phyloP scores from a whole-genome alignment of 2,113 vertebrate genomes.

The Caranx melampygus region DNA sequence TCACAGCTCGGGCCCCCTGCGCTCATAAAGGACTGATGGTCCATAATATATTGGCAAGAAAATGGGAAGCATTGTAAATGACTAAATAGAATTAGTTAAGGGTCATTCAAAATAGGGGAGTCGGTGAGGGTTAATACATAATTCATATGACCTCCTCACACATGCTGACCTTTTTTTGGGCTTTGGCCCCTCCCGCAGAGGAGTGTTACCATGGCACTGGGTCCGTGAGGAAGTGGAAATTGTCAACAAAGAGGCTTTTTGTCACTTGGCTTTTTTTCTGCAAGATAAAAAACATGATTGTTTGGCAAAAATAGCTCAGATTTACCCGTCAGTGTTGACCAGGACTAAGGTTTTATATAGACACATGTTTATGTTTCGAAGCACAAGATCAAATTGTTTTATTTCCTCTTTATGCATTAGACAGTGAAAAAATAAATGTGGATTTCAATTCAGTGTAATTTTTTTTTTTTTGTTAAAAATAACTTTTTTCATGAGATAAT shows the following conservation, averaged over 20 bases:
- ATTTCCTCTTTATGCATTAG: background rate
- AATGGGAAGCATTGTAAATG: conserved; percentile 52
- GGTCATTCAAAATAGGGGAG: conserved; percentile 57
- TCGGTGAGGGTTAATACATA: conserved; percentile 70
- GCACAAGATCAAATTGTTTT: background rate
- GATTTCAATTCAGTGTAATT: too few species aligned
- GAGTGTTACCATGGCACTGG: conserved; percentile 59
- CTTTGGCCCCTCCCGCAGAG: conserved; percentile 14
- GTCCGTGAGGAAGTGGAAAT: conserved; percentile 70
- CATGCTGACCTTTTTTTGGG: conserved; percentile 48
- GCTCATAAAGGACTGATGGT: conserved; percentile 44
- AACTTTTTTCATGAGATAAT: background rate
- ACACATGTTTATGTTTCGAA: background rate
- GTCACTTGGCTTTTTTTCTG: conserved; percentile 37
- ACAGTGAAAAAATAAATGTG: background rate
- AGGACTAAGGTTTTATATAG: background rate
- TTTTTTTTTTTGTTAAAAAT: background rate
- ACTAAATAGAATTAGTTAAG: conserved; percentile 48
- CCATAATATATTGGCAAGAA: conserved; percentile 49
- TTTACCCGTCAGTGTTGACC: conserved; percentile 4
- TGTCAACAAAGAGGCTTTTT: conserved; percentile 75
- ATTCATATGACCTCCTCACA: conserved; percentile 77
- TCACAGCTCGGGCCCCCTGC: conserved; percentile 25
- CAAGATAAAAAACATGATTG: conserved; percentile 56
- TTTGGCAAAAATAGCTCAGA: conserved; percentile 51